Percentiles rank a stretch among this genome's conserved stretches.
phyloP scores from a whole-genome alignment of 2,113 vertebrate species.

The Anas platyrhynchos region DNA sequence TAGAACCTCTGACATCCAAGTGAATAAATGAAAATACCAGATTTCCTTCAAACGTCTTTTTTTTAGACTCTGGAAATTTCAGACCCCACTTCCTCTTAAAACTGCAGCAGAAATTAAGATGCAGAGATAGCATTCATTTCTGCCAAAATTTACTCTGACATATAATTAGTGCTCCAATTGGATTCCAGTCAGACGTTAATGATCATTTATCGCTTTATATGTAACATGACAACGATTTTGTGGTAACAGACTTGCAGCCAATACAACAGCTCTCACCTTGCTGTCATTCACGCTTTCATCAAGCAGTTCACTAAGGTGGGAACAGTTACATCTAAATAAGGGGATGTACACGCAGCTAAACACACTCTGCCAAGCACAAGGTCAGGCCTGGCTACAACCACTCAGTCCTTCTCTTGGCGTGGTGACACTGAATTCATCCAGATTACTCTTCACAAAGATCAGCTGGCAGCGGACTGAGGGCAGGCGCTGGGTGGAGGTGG shows the following conservation, averaged over 20 bases:
- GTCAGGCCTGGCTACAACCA: not conserved
- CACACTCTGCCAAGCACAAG: not conserved
- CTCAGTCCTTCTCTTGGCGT: not conserved
- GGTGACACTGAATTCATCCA: not conserved
- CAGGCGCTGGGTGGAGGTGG: not conserved
- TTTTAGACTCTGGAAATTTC: not conserved
- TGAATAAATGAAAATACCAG: not conserved
- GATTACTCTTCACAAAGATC: not conserved
- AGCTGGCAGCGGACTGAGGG: not conserved
- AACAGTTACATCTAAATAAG: not conserved
- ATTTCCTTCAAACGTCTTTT: not conserved
- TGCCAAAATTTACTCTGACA: not conserved
- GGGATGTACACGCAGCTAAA: not conserved
- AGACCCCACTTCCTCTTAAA: not conserved
- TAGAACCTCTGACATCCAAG: not conserved
- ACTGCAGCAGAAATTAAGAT: not conserved
- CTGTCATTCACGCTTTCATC: not conserved
- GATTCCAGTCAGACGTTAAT: not conserved
- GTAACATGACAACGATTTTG: not conserved
- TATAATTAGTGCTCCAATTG: not conserved
- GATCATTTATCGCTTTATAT: not conserved
- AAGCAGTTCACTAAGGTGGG: constrained; percentile 1
- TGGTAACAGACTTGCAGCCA: not conserved
- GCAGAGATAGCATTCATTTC: not conserved
- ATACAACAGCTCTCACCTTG: not conserved